Evolutionary conservation across 2,797 vertebrate species (phyloP), one percentile per base, ranked within the genome.

Genomic region (Enoplosus armatus): DNA sequence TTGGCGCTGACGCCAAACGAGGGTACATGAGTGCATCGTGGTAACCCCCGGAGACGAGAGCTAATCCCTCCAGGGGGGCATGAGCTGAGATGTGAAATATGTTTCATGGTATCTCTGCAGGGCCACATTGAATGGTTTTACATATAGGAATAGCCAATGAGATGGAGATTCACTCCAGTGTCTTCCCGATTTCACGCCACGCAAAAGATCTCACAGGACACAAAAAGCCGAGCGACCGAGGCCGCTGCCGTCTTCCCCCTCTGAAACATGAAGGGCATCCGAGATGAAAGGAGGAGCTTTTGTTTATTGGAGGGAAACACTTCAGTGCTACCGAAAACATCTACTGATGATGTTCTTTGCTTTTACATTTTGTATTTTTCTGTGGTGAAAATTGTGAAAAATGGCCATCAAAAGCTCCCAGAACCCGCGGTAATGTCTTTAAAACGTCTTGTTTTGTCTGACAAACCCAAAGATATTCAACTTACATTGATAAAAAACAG

Each of bases 161-260:
- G 88, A 81, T 76, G 85, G 66, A 90, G 88, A 90, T 91, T 87
- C 86, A 72, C 82, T 66, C 31, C 76, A 55, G 63, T 63, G 93
- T 93, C 94, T 8, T 53, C 55, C 51, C 18, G 81, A 94, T 95
- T 95, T 95, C 94, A 95, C 86, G 90, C 85, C 35, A 53, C 5
- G n/a, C 55, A 31, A 62, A 70, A 87, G 88, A 87, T 84, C 79
- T 63, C 77, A 55, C 55, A 61, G 50, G 50, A 58, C 67, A 77
- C 75, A 86, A 75, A 84, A 77, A 71, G 64, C n/a, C 41, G 0
- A 66, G 35, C 67, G 22, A 54, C 59, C 0, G n/a, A n/a, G n/a
- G 64, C 9, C 47, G 51, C 78, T 50, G 75, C 72, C 85, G 74
- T 78, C 77, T 20, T 64, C 65, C 6, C 48, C 55, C 81, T 73